phyloP scores from a whole-genome alignment of 2,888 invertebrate genomes.

The Mesorhabditis belari region DNA sequence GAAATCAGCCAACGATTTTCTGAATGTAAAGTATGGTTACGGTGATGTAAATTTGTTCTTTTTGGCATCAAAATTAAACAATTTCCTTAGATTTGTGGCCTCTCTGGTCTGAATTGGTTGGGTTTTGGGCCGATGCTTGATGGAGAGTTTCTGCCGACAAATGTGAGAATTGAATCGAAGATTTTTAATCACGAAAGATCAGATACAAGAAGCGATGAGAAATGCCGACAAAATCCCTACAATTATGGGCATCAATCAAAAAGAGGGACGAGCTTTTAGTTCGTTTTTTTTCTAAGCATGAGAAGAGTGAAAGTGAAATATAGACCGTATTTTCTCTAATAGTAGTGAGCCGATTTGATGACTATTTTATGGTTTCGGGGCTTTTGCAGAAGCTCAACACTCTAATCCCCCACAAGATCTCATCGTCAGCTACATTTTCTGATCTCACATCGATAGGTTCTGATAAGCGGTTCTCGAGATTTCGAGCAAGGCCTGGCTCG shows the following conservation, averaged over 20 bases:
- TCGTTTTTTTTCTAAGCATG: background rate
- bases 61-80: background rate
- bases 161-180: background rate
- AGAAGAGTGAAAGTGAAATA: too few relatives aligned
- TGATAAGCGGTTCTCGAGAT: too few relatives aligned
- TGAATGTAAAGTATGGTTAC: background rate
- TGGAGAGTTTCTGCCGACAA: background rate
- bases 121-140: background rate
- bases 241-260: background rate
- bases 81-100: background rate
- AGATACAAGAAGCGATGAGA: background rate
- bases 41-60: background rate
- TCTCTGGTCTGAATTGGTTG: background rate
- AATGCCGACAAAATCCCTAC: background rate
- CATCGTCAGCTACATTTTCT: too few relatives aligned
- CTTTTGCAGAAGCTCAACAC: too few relatives aligned
- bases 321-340: too few relatives aligned
- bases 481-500: too few relatives aligned
- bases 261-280: background rate
- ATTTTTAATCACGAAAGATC: background rate
- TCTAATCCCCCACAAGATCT: too few relatives aligned
- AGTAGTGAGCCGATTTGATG: too few relatives aligned
- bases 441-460: too few relatives aligned
- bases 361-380: too few relatives aligned
- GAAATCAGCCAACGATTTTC: background rate